These are phyloP conservation scores for Helleia helle DNA, from an alignment of 2,888 invertebrate species.

Conservation along the genomic window DNA sequence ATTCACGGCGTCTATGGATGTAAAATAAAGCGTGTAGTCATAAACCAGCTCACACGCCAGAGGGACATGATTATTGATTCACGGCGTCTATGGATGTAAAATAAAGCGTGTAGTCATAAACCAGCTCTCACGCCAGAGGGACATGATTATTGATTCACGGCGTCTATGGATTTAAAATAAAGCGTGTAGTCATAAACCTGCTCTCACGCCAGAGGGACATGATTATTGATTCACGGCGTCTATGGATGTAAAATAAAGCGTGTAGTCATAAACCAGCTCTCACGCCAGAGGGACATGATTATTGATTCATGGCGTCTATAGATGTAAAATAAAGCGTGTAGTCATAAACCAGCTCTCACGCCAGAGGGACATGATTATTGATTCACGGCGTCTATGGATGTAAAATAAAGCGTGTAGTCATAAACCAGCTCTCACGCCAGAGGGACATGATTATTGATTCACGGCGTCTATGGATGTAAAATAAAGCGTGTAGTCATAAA, in stretches of 20 bases:
- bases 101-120: slow-evolving; percentile 24
- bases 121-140: slow-evolving; percentile 30
- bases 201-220: slow-evolving; percentile 31
- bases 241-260: slow-evolving; percentile 23
- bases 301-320: slow-evolving; percentile 41
- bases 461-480: slow-evolving; percentile 30
- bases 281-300: slow-evolving; percentile 30
- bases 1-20: slow-evolving; percentile 37
- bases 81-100: slow-evolving; percentile 30
- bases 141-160: slow-evolving; percentile 49
- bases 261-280: slow-evolving; percentile 30
- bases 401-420: slow-evolving; percentile 20
- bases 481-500: slow-evolving; percentile 24
- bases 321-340: slow-evolving; percentile 20
- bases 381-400: slow-evolving; percentile 37
- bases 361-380: slow-evolving; percentile 32
- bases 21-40: slow-evolving; percentile 20
- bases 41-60: slow-evolving; percentile 32
- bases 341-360: slow-evolving; percentile 33
- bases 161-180: slow-evolving; percentile 24
- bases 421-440: slow-evolving; percentile 32
- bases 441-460: slow-evolving; percentile 43
- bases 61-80: slow-evolving; percentile 43
- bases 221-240: slow-evolving; percentile 45
- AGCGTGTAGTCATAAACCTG: slow-evolving; percentile 26